Conservation (phyloP, 2,797 vertebrate genomes). For the Anableps anableps region DNA sequence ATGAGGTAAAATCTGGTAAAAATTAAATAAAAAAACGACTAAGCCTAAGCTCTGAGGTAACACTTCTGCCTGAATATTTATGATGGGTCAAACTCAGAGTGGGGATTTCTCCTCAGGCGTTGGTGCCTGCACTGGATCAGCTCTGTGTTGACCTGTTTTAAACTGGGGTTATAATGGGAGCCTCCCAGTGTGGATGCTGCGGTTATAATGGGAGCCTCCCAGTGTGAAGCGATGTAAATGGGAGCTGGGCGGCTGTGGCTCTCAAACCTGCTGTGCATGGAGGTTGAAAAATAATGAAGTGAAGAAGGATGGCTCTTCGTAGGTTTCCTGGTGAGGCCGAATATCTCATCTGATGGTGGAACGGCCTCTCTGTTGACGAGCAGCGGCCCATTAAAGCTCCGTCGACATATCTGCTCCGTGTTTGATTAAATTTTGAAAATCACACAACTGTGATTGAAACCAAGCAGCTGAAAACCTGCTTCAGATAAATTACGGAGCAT, state of each 20-base stretch:
- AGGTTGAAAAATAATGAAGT: slow-evolving; percentile 55
- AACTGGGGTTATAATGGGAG: slow-evolving; percentile 44
- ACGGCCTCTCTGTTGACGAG: slow-evolving; percentile 43
- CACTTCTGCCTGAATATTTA: slow-evolving; percentile 15
- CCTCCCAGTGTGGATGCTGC: slow-evolving; percentile 44
- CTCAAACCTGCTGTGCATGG: slow-evolving; percentile 32
- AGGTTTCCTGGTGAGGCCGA: slow-evolving; percentile 30
- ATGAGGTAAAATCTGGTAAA: neutral
- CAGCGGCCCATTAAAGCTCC: slow-evolving; percentile 43
- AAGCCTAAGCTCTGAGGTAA: neutral
- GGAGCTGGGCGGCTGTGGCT: slow-evolving; percentile 26
- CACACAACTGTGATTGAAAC: neutral
- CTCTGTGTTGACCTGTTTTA: slow-evolving; percentile 45
- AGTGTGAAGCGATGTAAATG: slow-evolving; percentile 37
- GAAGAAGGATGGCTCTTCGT: slow-evolving; percentile 39
- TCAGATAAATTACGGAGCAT: slow-evolving; percentile 3
- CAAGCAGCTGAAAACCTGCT: neutral
- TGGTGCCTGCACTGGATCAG: slow-evolving; percentile 37
- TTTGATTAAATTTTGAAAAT: slow-evolving; percentile 52
- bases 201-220: slow-evolving; percentile 39
- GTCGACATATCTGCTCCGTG: slow-evolving; percentile 20
- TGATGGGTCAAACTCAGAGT: neutral
- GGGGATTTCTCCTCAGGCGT: slow-evolving; percentile 30
- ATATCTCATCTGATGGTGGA: slow-evolving; percentile 23
- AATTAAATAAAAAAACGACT: neutral